phyloP scores from a whole-genome alignment of 2,888 invertebrate species.

The Ormyrus thymus region DNA sequence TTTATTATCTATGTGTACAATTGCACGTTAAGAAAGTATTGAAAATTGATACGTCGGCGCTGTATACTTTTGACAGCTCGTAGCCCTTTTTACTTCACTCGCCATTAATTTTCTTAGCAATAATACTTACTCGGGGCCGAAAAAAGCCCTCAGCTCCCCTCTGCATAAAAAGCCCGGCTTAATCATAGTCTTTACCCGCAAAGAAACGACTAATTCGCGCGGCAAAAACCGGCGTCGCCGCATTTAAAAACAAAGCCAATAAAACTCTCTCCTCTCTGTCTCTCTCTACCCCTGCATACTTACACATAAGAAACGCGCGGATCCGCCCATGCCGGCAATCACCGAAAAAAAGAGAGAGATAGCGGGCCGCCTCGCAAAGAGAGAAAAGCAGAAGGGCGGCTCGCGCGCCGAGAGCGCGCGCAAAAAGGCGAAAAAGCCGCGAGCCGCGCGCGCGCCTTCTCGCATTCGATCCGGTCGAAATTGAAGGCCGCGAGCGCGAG shows the following conservation, averaged over 20 bases:
- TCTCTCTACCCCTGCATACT: background rate
- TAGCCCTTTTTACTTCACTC: background rate
- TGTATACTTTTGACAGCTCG: background rate
- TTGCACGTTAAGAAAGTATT: background rate
- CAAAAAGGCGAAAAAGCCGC: background rate
- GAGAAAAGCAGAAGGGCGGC: slow-evolving; percentile 31
- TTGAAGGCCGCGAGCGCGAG: slow-evolving; percentile 50
- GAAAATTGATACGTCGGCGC: background rate
- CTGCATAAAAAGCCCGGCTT: slow-evolving; percentile 12
- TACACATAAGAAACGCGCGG: slow-evolving; percentile 15
- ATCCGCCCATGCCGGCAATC: slow-evolving; percentile 37
- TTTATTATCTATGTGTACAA: too few relatives aligned
- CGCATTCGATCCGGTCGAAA: slow-evolving; percentile 46
- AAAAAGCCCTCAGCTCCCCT: background rate
- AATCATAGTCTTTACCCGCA: slow-evolving; percentile 27
- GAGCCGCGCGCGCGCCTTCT: background rate
- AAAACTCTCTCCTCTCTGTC: background rate
- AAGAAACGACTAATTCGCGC: slow-evolving; percentile 42
- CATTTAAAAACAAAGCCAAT: slow-evolving; percentile 6
- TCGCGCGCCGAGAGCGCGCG: background rate
- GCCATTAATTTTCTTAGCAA: background rate
- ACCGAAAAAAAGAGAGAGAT: slow-evolving; percentile 15
- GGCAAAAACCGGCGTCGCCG: slow-evolving; percentile 26
- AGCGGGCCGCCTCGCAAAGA: slow-evolving; percentile 25
- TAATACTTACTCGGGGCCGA: background rate